A percentile compares a stretch with the other conserved stretches of the same genome.
Conservation (phyloP, 2,888 invertebrate species). For the Cryptophagus acutangulus region DNA sequence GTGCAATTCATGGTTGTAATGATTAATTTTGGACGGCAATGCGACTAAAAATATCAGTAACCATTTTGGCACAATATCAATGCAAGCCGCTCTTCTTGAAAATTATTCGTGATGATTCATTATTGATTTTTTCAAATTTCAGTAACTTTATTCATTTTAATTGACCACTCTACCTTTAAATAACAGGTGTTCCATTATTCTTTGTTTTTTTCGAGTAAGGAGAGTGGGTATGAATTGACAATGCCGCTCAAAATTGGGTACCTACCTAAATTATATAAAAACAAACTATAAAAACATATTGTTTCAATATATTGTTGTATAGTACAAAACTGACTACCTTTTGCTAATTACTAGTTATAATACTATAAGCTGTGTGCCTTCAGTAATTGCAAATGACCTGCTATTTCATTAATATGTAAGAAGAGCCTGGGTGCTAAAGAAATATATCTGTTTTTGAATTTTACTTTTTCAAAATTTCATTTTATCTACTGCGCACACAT, state of each 20-base stretch:
- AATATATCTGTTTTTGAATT: constrained; percentile 42
- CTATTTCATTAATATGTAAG: constrained; percentile 45
- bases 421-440: constrained; percentile 47
- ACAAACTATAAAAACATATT: constrained; percentile 33
- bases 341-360: constrained; percentile 52
- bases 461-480: constrained; percentile 18
- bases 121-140: neutral
- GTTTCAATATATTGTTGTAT: constrained; percentile 47
- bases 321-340: constrained; percentile 50
- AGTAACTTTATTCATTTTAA: neutral
- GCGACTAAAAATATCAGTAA: constrained; percentile 2
- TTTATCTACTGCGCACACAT: too few relatives aligned
- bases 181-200: constrained; percentile 3
- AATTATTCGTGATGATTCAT: neutral
- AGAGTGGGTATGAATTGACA: constrained; percentile 3
- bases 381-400: constrained; percentile 68
- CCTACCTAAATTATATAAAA: constrained; percentile 1
- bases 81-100: too few relatives aligned
- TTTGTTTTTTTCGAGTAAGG: constrained; percentile 3
- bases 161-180: constrained; percentile 2
- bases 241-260: constrained; percentile 8
- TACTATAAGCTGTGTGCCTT: constrained; percentile 70
- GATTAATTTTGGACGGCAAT: neutral
- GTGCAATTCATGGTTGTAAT: constrained; percentile 9
- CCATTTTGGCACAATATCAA: constrained; percentile 2